Base-by-base conservation (phyloP, 2,888 invertebrate genomes). In the Drosophila parthenogenetica region DNA sequence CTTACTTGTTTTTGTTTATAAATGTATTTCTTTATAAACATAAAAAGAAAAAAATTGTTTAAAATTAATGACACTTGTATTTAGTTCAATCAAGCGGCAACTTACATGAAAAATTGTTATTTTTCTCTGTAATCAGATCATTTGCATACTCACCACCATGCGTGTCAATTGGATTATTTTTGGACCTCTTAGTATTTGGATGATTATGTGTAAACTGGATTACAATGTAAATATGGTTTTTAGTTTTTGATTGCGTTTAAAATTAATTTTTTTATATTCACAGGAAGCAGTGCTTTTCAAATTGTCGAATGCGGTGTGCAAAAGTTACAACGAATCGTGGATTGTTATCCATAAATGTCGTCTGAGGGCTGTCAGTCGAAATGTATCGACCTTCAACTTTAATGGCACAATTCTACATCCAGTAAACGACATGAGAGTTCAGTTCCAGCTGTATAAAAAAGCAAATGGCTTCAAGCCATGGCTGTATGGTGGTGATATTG, bases 231-330 rank as follows among this genome's bases (percentile, higher is more conserved):
- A 35, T 35, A 35, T 13, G 11, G 11, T 11, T 2, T 4, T 3
- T 4, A 35, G 2, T 3, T 35, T 3, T 35, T 13, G 13, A 3
- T 11, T 32, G 10, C 3, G 35, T 13, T 35, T 35, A 13, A 13
- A 13, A 8, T 22, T 19, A 2, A 13, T n/a, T 10, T 10, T 37
- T 3, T 1, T 3, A 13, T 4, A 14, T 17, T 8, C n/a, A 2
- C 17, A 78, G 76, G 61, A 69, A 3, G 68, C 69, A 0, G 13
- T 51, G 4, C 10, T 55, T 8, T 69, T 73, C 0, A 80, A 77
- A 14, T 50, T 77, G 10, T 68, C 78, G 4, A 78, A 81, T 48
- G 32, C 46, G 5, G 32, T 39, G 0, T 81, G 80, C 29, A 40
- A 50, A 5, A 64, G 48, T 17, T 65, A 62, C 10, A 78, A 80